These are phyloP conservation scores for Pteropus alecto DNA, from an alignment of 2,113 vertebrate species.

Conservation along the genomic window DNA sequence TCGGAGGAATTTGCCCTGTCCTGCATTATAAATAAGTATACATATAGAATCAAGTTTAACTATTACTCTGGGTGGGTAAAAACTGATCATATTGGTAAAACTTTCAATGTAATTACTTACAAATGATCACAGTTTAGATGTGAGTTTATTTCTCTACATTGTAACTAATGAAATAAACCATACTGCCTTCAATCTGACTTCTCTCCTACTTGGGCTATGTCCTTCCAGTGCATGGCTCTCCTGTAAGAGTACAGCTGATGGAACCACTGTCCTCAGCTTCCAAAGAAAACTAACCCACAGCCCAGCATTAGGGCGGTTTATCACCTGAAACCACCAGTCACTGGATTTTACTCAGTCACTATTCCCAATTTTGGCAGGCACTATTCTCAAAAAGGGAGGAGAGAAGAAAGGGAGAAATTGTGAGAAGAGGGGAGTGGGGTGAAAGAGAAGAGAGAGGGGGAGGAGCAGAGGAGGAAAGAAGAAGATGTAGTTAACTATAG, in stretches of 20 bases:
- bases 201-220: slow-evolving; percentile 83
- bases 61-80: not conserved
- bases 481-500: not conserved
- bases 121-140: not conserved
- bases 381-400: not conserved
- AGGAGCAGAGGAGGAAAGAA: not conserved
- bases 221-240: slow-evolving; percentile 85
- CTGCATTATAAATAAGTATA: not conserved
- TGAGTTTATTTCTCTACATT: not conserved
- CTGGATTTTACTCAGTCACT: slow-evolving; percentile 35
- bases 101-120: slow-evolving; percentile 17
- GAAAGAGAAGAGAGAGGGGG: not conserved
- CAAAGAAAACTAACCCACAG: slow-evolving; percentile 28
- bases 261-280: not conserved
- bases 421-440: not conserved
- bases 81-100: not conserved
- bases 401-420: slow-evolving; percentile 2
- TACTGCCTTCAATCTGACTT: not conserved
- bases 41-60: not conserved
- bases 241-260: not conserved
- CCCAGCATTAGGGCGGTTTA: slow-evolving; percentile 32
- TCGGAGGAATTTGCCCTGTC: no score
- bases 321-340: slow-evolving; percentile 73
- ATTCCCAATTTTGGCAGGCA: slow-evolving; percentile 37
- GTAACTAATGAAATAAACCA: not conserved